phyloP scores from a whole-genome alignment of 2,113 vertebrate species.

The Mandrillus leucophaeus region DNA sequence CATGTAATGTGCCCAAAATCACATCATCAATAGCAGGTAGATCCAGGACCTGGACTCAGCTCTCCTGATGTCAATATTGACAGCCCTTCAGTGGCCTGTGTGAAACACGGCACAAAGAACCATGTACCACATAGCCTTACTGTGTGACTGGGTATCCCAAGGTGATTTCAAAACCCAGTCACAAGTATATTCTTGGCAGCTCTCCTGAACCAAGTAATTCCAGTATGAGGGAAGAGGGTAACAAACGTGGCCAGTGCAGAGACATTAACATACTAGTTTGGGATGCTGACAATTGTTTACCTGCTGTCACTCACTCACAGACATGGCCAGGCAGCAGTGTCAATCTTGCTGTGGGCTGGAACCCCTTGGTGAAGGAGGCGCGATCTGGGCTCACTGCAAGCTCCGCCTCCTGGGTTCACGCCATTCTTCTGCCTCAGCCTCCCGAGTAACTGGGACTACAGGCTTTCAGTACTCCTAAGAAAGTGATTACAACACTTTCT shows the following conservation, averaged over 20 bases:
- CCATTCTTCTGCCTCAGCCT: too few species aligned
- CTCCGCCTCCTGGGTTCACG: too few species aligned
- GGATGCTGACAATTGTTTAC: too few species aligned
- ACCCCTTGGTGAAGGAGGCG: not conserved
- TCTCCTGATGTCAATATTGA: not conserved
- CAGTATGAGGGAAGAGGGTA: not conserved
- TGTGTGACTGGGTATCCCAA: not conserved
- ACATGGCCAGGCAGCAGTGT: not conserved
- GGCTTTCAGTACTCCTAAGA: not conserved
- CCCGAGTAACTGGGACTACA: too few species aligned
- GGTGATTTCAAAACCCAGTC: not conserved
- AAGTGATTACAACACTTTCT: not conserved
- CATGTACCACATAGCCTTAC: not conserved
- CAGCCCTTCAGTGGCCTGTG: not conserved
- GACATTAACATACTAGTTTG: fast-evolving
- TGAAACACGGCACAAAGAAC: not conserved
- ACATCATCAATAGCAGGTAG: not conserved
- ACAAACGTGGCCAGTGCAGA: fast-evolving
- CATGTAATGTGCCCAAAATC: not conserved
- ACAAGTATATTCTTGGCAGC: not conserved
- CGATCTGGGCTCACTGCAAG: too few species aligned
- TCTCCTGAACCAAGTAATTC: not conserved
- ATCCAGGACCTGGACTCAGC: not conserved
- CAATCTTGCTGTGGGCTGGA: not conserved
- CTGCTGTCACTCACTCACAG: not conserved